These are phyloP conservation scores for Heliconius nattereri DNA, from an alignment of 1,140 invertebrate species.

Conservation along the genomic window DNA sequence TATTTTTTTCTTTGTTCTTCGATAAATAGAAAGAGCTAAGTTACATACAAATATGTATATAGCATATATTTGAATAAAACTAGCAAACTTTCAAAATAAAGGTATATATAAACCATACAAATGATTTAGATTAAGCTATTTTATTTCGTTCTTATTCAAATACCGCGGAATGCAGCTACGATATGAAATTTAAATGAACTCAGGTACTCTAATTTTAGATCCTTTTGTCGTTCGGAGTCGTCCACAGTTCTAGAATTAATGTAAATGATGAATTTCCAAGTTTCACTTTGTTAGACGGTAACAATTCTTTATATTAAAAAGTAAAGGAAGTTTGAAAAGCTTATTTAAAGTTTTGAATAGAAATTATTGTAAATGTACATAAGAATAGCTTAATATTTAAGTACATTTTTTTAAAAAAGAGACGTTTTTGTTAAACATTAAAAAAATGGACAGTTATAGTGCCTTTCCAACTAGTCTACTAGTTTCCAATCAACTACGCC, in stretches of 20 bases:
- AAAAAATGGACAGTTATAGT: too few relatives aligned
- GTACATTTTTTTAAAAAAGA: too few relatives aligned
- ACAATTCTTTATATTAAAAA: slow-evolving; percentile 9
- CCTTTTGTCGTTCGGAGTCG: slow-evolving; percentile 30
- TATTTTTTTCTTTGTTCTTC: too few relatives aligned
- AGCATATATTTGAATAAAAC: neutral
- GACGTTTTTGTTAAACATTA: too few relatives aligned
- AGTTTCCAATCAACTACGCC: too few relatives aligned
- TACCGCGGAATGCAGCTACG: slow-evolving; percentile 25
- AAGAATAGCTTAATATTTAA: too few relatives aligned
- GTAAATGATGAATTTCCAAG: slow-evolving; percentile 26
- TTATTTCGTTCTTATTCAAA: slow-evolving; percentile 20
- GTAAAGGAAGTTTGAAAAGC: neutral
- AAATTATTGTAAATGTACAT: too few relatives aligned
- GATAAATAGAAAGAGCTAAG: too few relatives aligned
- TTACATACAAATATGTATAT: too few relatives aligned
- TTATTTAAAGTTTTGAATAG: neutral
- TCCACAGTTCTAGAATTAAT: slow-evolving; percentile 30
- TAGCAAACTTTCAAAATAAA: neutral
- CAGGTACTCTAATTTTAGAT: slow-evolving; percentile 36
- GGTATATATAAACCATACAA: neutral
- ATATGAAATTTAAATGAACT: slow-evolving; percentile 41
- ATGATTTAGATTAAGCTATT: slow-evolving; percentile 4
- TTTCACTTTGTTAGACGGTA: slow-evolving; percentile 18
- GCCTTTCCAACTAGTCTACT: too few relatives aligned